Conservation (phyloP, 1,140 invertebrate species). For the Caerostris extrusa region DNA sequence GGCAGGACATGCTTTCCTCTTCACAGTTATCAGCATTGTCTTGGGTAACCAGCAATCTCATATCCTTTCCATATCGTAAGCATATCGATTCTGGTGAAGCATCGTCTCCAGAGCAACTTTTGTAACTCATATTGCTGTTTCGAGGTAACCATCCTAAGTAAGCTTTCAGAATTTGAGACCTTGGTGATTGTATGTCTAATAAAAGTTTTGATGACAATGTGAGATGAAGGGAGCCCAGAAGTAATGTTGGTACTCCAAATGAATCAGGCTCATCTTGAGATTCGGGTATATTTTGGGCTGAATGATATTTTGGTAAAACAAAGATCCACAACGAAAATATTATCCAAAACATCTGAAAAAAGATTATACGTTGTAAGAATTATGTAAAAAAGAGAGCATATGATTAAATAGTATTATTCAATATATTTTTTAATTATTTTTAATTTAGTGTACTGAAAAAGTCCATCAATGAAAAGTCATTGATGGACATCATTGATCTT, state of each 20-base stretch:
- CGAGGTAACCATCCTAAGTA: constrained; percentile 71
- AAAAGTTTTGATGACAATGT: constrained; percentile 64
- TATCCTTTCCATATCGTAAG: constrained; percentile 47
- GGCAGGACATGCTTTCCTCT: constrained; percentile 22
- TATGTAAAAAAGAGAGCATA: not conserved
- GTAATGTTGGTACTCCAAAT: constrained; percentile 49
- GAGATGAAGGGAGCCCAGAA: constrained; percentile 50
- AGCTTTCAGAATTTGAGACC: constrained; percentile 11
- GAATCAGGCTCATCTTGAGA: constrained; percentile 1
- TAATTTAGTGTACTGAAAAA: too few species aligned
- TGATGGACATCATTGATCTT: too few species aligned
- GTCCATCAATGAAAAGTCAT: too few species aligned
- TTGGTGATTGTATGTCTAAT: constrained; percentile 43
- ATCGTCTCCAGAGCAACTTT: constrained; percentile 33
- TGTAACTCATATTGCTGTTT: constrained; percentile 49
- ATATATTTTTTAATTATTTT: too few species aligned
- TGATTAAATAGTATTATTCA: too few species aligned
- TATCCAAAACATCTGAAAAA: constrained; percentile 39
- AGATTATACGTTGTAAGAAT: not conserved
- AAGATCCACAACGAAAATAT: not conserved
- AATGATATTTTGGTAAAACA: not conserved
- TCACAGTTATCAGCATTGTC: constrained; percentile 51
- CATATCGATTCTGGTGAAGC: constrained; percentile 39
- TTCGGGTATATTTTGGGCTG: not conserved
- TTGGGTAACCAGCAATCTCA: constrained; percentile 35